These are phyloP conservation scores for Agrenia bidenticulata DNA, from an alignment of 2,888 invertebrate genomes.

Conservation along the genomic window DNA sequence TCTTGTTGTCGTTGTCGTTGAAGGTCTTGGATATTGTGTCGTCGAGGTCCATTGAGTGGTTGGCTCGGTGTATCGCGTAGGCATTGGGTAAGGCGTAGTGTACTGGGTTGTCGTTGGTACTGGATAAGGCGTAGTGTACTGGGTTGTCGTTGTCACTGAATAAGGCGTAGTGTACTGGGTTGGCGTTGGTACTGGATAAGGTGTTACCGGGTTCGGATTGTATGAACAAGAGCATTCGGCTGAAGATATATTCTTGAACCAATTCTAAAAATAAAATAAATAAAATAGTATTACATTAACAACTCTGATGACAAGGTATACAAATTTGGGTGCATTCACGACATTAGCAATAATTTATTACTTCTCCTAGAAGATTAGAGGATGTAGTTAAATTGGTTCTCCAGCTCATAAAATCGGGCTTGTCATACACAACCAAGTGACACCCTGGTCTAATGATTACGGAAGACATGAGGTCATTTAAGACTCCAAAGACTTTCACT, in stretches of 20 bases:
- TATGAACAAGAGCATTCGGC: slow-evolving; percentile 19
- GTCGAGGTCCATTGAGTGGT: too few species aligned
- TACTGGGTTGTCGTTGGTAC: slow-evolving; percentile 9
- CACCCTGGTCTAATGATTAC: slow-evolving; percentile 31
- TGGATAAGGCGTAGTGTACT: too few species aligned
- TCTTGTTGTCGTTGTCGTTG: slow-evolving; percentile 22
- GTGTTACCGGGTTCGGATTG: slow-evolving; percentile 1
- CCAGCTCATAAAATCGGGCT: slow-evolving; percentile 20
- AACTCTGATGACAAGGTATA: too few species aligned
- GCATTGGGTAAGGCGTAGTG: too few species aligned
- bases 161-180: slow-evolving; percentile 11
- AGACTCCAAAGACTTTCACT: slow-evolving; percentile 23
- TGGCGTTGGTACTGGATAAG: slow-evolving; percentile 13
- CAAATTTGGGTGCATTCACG: too few species aligned
- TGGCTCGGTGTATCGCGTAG: too few species aligned
- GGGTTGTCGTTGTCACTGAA: slow-evolving; percentile 4
- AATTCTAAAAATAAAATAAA: too few species aligned
- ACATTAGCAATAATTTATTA: too few species aligned
- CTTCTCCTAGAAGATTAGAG: slow-evolving; percentile 21
- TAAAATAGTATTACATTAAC: too few species aligned
- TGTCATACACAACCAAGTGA: slow-evolving; percentile 20
- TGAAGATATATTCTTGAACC: slow-evolving; percentile 26
- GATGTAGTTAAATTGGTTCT: slow-evolving; percentile 23
- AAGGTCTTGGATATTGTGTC: slow-evolving; percentile 8
- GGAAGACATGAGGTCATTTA: slow-evolving; percentile 25